Base-by-base conservation (phyloP, 2,113 vertebrate genomes). In the Grallaria varia region DNA sequence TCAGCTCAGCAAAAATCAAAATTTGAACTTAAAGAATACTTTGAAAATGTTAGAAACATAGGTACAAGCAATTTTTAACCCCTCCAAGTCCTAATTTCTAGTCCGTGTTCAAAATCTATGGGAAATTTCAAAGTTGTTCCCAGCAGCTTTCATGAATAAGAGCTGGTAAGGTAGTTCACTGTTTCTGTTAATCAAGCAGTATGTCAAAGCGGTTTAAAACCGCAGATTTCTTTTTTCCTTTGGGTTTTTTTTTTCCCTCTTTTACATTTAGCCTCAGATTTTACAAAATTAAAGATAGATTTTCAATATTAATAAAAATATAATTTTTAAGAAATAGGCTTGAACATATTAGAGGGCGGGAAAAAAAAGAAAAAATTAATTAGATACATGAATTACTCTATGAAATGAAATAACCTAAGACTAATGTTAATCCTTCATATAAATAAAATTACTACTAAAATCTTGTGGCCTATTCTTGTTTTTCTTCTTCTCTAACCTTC, bases 1-100 rank as follows among this genome's bases (percentile, higher is more conserved):
- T 76, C 52, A 94, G 22, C 40, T 45, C 40, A 56, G 83, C 31
- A 95, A 77, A 84, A 66, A 49, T 23, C 17, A 93, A 89, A 93
- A 83, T 74, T 33, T 71, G 15, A 90, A 80, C 47, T 49, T 62
- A 59, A 81, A 84, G 66, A 55, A 55, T 37, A 75, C 8, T 63
- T 89, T 35, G 27, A 72, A 89, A 89, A 60, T 37, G 3, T 81
- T 59, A 76, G 58, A 93, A 90, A 83, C 19, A 52, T 6, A 45
- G 24, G 39, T 60, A 72, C 3, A 81, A 87, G 45, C n/a, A 74
- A 67, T 21, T 89, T 75, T 90, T 45, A 62, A 79, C 10, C 9
- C 17, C 22, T 87, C 12, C 12, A 79, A 91, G 52, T 45, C 47
- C 52, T 84, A 4, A 6, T 64, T 60, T 74, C 25, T 59, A 69